Evolutionary conservation across 1,140 invertebrate species (phyloP).

Genomic region (Delia radicum): DNA sequence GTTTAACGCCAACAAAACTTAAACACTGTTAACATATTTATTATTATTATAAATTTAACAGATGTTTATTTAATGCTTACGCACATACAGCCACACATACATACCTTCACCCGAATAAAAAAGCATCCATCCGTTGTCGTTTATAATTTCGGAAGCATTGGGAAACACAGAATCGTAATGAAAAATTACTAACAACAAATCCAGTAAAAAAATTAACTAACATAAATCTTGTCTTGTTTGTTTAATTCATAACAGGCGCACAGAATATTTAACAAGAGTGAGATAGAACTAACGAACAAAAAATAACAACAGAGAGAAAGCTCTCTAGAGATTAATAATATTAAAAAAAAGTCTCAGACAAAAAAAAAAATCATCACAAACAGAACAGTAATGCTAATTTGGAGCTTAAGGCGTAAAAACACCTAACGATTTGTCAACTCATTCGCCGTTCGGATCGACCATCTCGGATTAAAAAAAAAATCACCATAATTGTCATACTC

Average conservation of each 20-base stretch:
- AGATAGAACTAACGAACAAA: not conserved
- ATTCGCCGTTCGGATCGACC: too few relatives aligned
- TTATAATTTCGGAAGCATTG: conserved; percentile 6
- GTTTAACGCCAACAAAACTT: not conserved
- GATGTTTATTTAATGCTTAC: not conserved
- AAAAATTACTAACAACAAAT: not conserved
- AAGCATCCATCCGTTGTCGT: not conserved
- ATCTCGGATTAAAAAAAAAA: too few relatives aligned
- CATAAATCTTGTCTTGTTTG: conserved; percentile 18
- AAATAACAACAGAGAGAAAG: not conserved
- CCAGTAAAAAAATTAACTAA: conserved; percentile 7
- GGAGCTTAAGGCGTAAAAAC: too few relatives aligned
- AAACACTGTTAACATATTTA: not conserved
- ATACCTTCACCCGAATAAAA: not conserved
- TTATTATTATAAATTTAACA: not conserved
- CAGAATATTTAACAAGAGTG: not conserved
- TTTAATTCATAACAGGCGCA: conserved; percentile 19
- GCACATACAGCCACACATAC: not conserved
- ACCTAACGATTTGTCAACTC: too few relatives aligned
- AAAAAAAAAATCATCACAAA: not conserved
- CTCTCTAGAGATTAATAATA: not conserved
- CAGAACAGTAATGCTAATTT: too few relatives aligned
- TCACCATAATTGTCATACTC: too few relatives aligned
- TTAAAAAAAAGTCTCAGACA: not conserved
- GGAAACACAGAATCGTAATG: not conserved